These are phyloP conservation scores for Zoanthus solanderi DNA, from an alignment of 92 coral and sea anemone genomes.

Conservation along the genomic window DNA sequence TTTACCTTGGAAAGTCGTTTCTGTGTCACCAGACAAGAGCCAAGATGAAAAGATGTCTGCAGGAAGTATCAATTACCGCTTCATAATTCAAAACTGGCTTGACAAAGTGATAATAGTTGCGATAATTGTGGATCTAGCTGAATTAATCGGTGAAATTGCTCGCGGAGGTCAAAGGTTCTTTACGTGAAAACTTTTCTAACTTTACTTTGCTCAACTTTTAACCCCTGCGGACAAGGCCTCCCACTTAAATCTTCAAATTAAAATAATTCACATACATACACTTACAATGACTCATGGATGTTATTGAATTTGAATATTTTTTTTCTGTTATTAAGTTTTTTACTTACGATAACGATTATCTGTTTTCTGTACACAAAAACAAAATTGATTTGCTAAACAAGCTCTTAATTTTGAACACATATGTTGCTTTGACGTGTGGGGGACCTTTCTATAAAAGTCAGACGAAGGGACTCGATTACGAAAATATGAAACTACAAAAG, in stretches of 20 bases:
- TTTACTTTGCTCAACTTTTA: too few species aligned
- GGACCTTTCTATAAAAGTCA: not conserved
- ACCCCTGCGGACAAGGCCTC: too few species aligned
- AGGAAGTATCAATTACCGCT: not conserved
- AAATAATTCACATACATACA: too few species aligned
- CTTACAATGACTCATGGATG: too few species aligned
- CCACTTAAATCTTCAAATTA: too few species aligned
- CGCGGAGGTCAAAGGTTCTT: not conserved
- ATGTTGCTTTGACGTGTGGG: not conserved
- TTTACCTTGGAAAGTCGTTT: not conserved
- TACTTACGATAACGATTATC: too few species aligned
- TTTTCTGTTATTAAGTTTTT: too few species aligned
- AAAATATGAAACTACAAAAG: too few species aligned
- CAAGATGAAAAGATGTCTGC: not conserved
- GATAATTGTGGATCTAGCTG: not conserved
- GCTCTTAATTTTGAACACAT: not conserved
- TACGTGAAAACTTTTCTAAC: too few species aligned
- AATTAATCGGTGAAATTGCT: not conserved
- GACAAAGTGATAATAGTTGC: slow-evolving; percentile 4
- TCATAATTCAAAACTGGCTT: not conserved
- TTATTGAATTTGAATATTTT: too few species aligned
- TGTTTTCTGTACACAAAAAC: too few species aligned
- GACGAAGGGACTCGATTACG: not conserved
- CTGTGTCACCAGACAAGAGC: not conserved
- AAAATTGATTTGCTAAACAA: not conserved